phyloP scores from a whole-genome alignment of 2,888 invertebrate species.

The Epinotia demarniana region DNA sequence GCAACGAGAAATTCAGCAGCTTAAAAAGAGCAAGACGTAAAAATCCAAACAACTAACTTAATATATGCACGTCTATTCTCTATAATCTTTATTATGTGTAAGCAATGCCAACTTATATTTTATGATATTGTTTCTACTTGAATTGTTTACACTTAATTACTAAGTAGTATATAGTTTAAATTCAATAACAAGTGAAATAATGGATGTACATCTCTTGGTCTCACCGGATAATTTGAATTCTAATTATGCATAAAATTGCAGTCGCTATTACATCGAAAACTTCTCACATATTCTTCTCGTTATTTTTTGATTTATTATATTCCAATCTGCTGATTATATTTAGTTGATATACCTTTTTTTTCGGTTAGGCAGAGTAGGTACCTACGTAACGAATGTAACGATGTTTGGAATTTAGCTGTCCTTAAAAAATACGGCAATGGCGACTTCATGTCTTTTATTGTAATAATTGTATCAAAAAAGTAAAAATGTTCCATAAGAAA shows the following conservation, averaged over 20 bases:
- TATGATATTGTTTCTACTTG: too few species aligned
- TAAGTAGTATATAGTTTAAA: too few species aligned
- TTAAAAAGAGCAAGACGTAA: too few species aligned
- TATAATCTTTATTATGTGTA: too few species aligned
- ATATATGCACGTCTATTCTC: too few species aligned
- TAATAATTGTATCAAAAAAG: conserved; percentile 47
- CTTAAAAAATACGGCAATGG: conserved; percentile 28
- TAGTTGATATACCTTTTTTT: conserved; percentile 10
- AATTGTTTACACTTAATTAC: too few species aligned
- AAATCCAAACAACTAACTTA: too few species aligned
- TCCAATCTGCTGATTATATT: conserved; percentile 7
- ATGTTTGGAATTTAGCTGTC: conserved; percentile 13
- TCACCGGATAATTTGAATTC: too few species aligned
- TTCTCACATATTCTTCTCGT: conserved; percentile 15
- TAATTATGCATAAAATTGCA: not conserved
- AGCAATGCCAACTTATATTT: too few species aligned
- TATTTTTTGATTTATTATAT: conserved; percentile 27
- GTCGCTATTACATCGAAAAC: not conserved
- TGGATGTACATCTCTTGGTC: too few species aligned
- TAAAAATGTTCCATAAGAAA: conserved; percentile 36
- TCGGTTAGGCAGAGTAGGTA: not conserved
- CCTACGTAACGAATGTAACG: not conserved
- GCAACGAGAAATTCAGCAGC: too few species aligned
- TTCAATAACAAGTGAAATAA: too few species aligned
- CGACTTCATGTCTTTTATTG: conserved; percentile 42